A percentile compares a stretch with the other conserved stretches of the same genome.
Evolutionary conservation across 2,113 vertebrate species (phyloP).

Genomic region (Xiphophorus couchianus): DNA sequence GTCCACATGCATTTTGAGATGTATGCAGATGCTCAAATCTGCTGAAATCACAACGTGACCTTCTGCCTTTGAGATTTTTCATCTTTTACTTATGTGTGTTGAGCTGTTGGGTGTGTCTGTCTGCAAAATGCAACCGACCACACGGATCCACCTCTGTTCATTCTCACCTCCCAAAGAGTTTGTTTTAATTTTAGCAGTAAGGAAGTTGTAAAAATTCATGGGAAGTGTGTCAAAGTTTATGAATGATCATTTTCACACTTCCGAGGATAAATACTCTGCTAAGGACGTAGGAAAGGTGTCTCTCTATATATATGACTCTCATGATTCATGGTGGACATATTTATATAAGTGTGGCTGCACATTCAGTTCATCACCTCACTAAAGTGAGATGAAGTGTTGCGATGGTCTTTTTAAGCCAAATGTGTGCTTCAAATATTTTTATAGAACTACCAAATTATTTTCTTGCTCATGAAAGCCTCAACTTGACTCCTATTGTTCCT

Average conservation of each 20-base stretch:
- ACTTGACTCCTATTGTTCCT: neutral
- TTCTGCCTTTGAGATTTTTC: neutral
- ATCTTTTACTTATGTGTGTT: neutral
- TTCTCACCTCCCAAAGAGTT: neutral
- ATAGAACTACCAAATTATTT: neutral
- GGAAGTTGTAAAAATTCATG: neutral
- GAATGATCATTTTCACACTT: neutral
- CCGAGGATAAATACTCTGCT: neutral
- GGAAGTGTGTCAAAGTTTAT: constrained; percentile 7
- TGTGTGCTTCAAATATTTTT: neutral
- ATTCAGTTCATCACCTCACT: neutral
- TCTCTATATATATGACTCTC: neutral
- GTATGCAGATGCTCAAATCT: neutral
- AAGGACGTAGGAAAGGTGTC: neutral
- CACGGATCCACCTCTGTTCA: neutral
- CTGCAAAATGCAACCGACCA: neutral
- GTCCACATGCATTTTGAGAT: neutral
- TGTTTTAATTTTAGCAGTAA: neutral
- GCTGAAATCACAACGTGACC: neutral
- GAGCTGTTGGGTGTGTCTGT: neutral
- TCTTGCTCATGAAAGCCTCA: neutral
- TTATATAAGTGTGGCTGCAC: neutral
- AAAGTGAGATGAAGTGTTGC: neutral
- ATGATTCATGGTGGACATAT: neutral
- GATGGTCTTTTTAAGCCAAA: neutral